Conservation (phyloP, 2,888 invertebrate genomes). For the Ophion ventricosus region DNA sequence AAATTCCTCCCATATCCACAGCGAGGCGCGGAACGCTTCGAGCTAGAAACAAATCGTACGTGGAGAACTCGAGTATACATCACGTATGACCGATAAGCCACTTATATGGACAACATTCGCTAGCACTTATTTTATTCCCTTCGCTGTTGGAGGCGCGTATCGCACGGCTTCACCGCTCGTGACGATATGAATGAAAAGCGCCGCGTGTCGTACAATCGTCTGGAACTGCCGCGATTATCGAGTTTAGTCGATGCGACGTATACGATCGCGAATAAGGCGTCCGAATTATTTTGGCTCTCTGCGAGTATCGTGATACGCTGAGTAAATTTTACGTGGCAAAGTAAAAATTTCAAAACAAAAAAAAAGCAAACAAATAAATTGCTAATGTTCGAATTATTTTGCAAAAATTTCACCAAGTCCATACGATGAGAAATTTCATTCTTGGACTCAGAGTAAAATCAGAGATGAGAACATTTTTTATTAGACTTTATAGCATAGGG, state of each 20-base stretch:
- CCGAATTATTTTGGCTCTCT: no score
- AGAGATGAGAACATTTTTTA: no score
- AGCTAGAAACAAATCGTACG: not conserved
- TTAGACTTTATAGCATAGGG: no score
- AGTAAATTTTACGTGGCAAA: no score
- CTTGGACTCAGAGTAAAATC: no score
- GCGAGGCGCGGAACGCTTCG: not conserved
- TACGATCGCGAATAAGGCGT: no score
- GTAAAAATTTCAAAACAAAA: no score
- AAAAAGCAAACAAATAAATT: no score
- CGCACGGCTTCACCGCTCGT: not conserved
- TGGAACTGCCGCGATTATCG: constrained; percentile 6
- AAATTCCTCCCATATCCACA: not conserved
- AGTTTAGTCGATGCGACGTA: not conserved
- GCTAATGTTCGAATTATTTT: no score
- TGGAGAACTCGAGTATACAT: not conserved
- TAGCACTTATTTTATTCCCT: not conserved
- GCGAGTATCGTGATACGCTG: no score
- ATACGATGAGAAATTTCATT: no score
- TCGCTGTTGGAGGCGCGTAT: not conserved
- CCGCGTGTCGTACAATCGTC: not conserved
- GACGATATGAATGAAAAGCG: constrained; percentile 31
- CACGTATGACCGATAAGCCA: constrained; percentile 45
- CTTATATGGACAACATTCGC: constrained; percentile 9
- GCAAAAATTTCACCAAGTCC: no score